Evolutionary conservation across 1,140 invertebrate genomes (phyloP).

Genomic region (Tetramorium alpestre): DNA sequence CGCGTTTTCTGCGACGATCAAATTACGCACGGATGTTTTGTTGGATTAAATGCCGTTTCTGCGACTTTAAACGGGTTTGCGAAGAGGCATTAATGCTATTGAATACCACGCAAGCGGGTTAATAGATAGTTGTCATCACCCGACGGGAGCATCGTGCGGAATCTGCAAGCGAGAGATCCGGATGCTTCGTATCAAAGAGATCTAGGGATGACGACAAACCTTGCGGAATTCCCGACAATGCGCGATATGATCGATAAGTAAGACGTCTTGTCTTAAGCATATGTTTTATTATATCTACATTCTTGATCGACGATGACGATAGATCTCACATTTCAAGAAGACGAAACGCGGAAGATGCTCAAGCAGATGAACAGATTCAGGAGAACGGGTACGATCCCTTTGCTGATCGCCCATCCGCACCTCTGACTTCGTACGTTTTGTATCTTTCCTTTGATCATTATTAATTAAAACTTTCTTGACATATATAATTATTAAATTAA

Average conservation of each 20-base stretch:
- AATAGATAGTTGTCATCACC: slow-evolving; percentile 17
- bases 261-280: background rate
- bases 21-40: background rate
- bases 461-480: background rate
- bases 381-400: slow-evolving; percentile 74
- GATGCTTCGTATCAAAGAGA: slow-evolving; percentile 28
- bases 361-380: background rate
- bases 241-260: slow-evolving; percentile 57
- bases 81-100: slow-evolving; percentile 1
- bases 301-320: slow-evolving; percentile 26
- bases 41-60: background rate
- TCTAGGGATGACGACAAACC: slow-evolving; percentile 11
- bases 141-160: slow-evolving; percentile 28
- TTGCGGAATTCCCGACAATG: slow-evolving; percentile 52
- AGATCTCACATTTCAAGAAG: background rate
- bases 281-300: slow-evolving; percentile 3
- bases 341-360: background rate
- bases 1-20: background rate
- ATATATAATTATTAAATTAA: background rate
- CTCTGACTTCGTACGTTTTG: slow-evolving; percentile 71
- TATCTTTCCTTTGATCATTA: background rate
- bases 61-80: background rate
- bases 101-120: background rate
- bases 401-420: slow-evolving; percentile 57
- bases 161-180: slow-evolving; percentile 55